phyloP scores from a whole-genome alignment of 2,113 vertebrate genomes.

The Engystomops pustulosus region DNA sequence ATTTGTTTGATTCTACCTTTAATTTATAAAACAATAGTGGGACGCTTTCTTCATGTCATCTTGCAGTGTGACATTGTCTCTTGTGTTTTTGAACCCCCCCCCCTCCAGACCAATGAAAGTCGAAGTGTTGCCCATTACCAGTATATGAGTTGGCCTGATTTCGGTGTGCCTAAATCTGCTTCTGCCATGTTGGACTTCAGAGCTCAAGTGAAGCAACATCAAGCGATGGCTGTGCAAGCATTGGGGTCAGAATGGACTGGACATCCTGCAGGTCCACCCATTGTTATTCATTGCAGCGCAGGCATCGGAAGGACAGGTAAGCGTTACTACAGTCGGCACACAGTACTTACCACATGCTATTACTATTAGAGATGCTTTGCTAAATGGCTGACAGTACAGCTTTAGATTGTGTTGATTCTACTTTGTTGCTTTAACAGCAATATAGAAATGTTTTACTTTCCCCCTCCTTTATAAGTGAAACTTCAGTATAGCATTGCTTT shows the following conservation, averaged over 20 bases:
- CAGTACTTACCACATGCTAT: neutral
- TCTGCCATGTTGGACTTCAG: conserved; percentile 93
- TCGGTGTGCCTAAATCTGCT: conserved; percentile 91
- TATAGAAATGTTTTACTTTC: too few relatives aligned
- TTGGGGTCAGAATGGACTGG: conserved; percentile 84
- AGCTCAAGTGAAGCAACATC: conserved; percentile 88
- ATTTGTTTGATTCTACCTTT: too few relatives aligned
- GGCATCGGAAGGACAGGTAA: conserved; percentile 96
- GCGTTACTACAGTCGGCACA: neutral
- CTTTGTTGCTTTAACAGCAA: too few relatives aligned
- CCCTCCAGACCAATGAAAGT: conserved; percentile 74
- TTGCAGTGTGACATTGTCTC: too few relatives aligned
- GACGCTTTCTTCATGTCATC: too few relatives aligned
- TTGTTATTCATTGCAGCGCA: conserved; percentile 95
- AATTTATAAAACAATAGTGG: too few relatives aligned
- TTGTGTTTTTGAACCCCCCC: too few relatives aligned
- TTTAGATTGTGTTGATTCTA: too few relatives aligned
- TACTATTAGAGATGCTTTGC: neutral
- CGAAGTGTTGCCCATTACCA: conserved; percentile 95
- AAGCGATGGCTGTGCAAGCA: conserved; percentile 83
- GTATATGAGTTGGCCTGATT: conserved; percentile 98
- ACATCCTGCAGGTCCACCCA: conserved; percentile 86
- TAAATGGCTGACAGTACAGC: too few relatives aligned
- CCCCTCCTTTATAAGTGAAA: too few relatives aligned
- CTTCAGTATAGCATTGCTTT: too few relatives aligned